These are phyloP conservation scores for Chaenogobius annularis DNA, from an alignment of 2,113 vertebrate species.

Conservation along the genomic window DNA sequence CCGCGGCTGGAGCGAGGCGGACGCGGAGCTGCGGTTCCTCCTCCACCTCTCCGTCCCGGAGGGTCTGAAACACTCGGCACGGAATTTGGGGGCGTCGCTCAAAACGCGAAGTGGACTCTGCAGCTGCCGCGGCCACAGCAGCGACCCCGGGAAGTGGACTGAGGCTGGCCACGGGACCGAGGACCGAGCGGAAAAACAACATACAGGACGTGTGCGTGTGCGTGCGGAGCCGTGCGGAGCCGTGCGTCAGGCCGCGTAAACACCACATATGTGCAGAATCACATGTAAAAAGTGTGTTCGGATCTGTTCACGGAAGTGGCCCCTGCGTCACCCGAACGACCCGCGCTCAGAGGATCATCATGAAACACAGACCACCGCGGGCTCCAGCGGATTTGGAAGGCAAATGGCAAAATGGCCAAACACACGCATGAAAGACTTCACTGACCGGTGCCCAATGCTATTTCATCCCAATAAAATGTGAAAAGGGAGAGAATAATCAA, in stretches of 20 bases:
- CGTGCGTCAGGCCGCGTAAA: not conserved
- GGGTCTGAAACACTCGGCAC: constrained; percentile 86
- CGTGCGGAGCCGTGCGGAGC: not conserved
- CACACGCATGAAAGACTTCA: not conserved
- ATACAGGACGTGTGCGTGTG: not conserved
- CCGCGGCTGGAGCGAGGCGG: constrained; percentile 68
- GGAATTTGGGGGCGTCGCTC: constrained; percentile 88
- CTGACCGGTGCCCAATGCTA: no score
- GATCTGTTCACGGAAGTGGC: constrained; percentile 2
- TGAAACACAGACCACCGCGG: not conserved
- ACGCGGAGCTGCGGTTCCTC: constrained; percentile 81
- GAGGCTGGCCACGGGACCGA: constrained; percentile 10
- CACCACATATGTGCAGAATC: not conserved
- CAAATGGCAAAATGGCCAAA: not conserved
- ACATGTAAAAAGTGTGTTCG: not conserved
- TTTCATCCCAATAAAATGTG: no score
- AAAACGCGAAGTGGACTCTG: constrained; percentile 94
- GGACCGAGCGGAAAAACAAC: not conserved
- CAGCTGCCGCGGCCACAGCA: constrained; percentile 62
- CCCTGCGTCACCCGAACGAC: not conserved
- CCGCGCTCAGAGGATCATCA: not conserved
- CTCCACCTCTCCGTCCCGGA: constrained; percentile 90
- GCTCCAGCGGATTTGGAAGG: not conserved
- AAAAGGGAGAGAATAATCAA: not conserved
- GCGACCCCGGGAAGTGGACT: constrained; percentile 50